Evolutionary conservation across 53 echinoderm and acorn worm species (phyloP).

Genomic region (Echinarachnius parma): DNA sequence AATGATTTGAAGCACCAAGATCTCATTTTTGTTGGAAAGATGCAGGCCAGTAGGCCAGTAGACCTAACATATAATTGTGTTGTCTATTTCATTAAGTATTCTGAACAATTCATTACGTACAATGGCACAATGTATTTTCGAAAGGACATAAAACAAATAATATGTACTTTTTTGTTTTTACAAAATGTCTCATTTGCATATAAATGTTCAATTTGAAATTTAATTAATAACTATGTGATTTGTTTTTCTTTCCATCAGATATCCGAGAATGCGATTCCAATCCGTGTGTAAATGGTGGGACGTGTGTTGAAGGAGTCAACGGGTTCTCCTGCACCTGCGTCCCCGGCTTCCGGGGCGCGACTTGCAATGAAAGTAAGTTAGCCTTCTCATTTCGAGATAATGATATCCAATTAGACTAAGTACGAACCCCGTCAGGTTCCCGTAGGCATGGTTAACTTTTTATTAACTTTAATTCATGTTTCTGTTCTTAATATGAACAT

Average conservation of each 20-base stretch:
- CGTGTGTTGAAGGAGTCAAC: conserved; percentile 44
- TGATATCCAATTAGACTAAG: not conserved
- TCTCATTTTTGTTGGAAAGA: too few species aligned
- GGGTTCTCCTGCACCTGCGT: conserved; percentile 47
- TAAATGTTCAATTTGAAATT: not conserved
- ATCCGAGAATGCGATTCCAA: conserved; percentile 50
- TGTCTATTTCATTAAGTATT: too few species aligned
- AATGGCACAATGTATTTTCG: not conserved
- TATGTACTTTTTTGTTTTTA: not conserved
- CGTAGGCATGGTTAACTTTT: too few species aligned
- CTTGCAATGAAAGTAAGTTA: too few species aligned
- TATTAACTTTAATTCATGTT: too few species aligned
- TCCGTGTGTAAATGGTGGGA: conserved; percentile 55
- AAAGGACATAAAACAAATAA: not conserved
- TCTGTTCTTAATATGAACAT: too few species aligned
- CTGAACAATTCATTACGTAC: too few species aligned
- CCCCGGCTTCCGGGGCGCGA: too few species aligned
- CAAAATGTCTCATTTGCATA: not conserved
- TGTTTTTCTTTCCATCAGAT: conserved; percentile 28
- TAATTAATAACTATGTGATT: not conserved
- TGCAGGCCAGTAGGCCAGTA: too few species aligned
- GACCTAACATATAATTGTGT: too few species aligned
- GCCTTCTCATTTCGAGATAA: too few species aligned
- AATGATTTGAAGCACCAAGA: too few species aligned
- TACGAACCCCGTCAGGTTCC: not conserved